Conservation (phyloP, 1,140 invertebrate genomes). For the Camponotus vicinus region DNA sequence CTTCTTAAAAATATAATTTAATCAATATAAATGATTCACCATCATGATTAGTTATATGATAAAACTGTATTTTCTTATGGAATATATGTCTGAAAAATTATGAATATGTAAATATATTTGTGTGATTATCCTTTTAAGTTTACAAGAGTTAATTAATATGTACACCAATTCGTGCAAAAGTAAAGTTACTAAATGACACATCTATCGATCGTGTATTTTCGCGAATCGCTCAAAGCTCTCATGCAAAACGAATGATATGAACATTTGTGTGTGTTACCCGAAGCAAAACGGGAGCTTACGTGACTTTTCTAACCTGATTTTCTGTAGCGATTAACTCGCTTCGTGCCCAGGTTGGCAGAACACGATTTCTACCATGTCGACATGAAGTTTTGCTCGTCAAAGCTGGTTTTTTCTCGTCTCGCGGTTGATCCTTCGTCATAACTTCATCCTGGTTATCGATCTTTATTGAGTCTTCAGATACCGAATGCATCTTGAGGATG, state of each 20-base stretch:
- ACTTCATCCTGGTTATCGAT: background rate
- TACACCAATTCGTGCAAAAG: background rate
- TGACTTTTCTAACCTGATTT: constrained; percentile 69
- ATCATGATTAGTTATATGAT: no score
- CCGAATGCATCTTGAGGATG: constrained; percentile 20
- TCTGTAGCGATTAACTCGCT: constrained; percentile 47
- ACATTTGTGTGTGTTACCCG: constrained; percentile 19
- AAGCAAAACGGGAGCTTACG: constrained; percentile 47
- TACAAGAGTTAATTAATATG: background rate
- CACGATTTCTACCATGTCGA: constrained; percentile 8
- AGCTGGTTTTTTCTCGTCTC: constrained; percentile 24
- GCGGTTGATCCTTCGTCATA: background rate
- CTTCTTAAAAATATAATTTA: background rate
- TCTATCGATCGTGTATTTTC: constrained; percentile 14
- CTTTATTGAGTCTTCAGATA: constrained; percentile 13
- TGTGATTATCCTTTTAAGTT: background rate
- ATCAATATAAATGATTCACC: no score
- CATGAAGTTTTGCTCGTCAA: background rate
- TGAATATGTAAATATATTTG: background rate
- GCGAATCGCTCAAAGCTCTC: constrained; percentile 10
- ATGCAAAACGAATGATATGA: constrained; percentile 18
- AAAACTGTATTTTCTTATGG: background rate
- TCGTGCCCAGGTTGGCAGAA: constrained; percentile 23
- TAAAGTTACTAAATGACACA: background rate
- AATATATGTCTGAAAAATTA: background rate